These are phyloP conservation scores for Octonoba sinensis DNA, from an alignment of 2,888 invertebrate species.

Conservation along the genomic window DNA sequence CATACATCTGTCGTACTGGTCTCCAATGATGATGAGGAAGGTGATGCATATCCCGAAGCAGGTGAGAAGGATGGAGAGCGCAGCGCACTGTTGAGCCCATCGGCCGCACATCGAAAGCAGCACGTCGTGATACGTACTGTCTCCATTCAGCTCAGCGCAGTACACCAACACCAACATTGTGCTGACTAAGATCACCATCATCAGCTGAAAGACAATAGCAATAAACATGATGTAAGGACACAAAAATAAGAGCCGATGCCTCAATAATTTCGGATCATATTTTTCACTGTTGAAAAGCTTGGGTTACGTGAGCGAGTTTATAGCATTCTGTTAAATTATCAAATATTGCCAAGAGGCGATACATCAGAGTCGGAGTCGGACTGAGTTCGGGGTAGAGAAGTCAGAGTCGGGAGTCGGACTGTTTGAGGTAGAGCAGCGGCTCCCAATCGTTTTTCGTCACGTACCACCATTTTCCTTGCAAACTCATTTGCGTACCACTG, in stretches of 20 bases:
- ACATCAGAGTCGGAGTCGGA: too few relatives aligned
- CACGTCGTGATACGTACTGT: conserved; percentile 72
- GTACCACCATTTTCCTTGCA: too few relatives aligned
- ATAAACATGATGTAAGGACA: background rate
- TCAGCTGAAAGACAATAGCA: conserved; percentile 42
- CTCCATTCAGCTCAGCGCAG: conserved; percentile 71
- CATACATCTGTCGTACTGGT: conserved; percentile 73
- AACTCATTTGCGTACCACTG: too few relatives aligned
- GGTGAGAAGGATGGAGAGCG: conserved; percentile 71
- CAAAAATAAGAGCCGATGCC: background rate
- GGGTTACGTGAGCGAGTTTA: too few relatives aligned
- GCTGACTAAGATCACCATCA: conserved; percentile 65
- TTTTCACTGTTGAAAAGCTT: too few relatives aligned
- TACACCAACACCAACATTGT: conserved; percentile 72
- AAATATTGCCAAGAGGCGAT: too few relatives aligned
- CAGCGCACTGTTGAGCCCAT: conserved; percentile 70
- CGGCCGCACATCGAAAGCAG: conserved; percentile 71
- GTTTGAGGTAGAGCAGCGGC: too few relatives aligned
- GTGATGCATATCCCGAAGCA: conserved; percentile 73
- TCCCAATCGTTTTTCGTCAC: too few relatives aligned
- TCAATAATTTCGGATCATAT: too few relatives aligned
- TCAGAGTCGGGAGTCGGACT: too few relatives aligned
- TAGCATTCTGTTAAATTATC: too few relatives aligned
- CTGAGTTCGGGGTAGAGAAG: too few relatives aligned
- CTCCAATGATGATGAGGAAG: conserved; percentile 73